These are phyloP conservation scores for Chloebia gouldiae DNA, from an alignment of 2,113 vertebrate species.

Conservation along the genomic window DNA sequence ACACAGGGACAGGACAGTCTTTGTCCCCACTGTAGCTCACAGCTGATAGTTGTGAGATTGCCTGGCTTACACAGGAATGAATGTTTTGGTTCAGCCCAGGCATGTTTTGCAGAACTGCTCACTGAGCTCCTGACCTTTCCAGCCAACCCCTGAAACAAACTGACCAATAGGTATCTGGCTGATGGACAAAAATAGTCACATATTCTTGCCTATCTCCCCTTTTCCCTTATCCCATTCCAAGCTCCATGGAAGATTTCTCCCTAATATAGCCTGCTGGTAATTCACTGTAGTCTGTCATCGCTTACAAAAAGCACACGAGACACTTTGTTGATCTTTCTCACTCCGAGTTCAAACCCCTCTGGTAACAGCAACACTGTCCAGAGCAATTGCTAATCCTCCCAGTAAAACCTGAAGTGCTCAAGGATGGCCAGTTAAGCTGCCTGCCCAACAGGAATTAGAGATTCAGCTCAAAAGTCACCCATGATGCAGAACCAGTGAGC, in stretches of 20 bases:
- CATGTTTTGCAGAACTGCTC: slow-evolving; percentile 66
- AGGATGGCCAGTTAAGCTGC: slow-evolving; percentile 20
- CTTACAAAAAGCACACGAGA: slow-evolving; percentile 54
- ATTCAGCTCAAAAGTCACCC: neutral
- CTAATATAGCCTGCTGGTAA: slow-evolving; percentile 49
- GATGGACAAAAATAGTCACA: slow-evolving; percentile 63
- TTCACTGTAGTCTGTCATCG: slow-evolving; percentile 36
- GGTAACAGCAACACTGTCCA: slow-evolving; percentile 65
- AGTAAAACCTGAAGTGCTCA: slow-evolving; percentile 44
- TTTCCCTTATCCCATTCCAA: slow-evolving; percentile 39
- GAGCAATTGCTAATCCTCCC: slow-evolving; percentile 62
- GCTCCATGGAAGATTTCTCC: slow-evolving; percentile 40
- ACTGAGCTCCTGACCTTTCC: slow-evolving; percentile 65
- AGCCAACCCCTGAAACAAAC: slow-evolving; percentile 60
- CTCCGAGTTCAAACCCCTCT: slow-evolving; percentile 44
- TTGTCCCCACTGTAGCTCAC: slow-evolving; percentile 6
- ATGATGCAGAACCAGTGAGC: neutral
- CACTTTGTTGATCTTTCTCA: slow-evolving; percentile 52
- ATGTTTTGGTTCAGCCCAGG: slow-evolving; percentile 57
- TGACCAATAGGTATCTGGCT: slow-evolving; percentile 68
- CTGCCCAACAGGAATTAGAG: slow-evolving; percentile 4
- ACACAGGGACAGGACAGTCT: slow-evolving; percentile 12
- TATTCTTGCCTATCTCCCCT: slow-evolving; percentile 19
- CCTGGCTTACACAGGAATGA: slow-evolving; percentile 49
- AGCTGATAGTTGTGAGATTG: slow-evolving; percentile 58